Evolutionary conservation across 2,797 vertebrate species (phyloP), one percentile per base, ranked within the genome.

Genomic region (Characodon lateralis): DNA sequence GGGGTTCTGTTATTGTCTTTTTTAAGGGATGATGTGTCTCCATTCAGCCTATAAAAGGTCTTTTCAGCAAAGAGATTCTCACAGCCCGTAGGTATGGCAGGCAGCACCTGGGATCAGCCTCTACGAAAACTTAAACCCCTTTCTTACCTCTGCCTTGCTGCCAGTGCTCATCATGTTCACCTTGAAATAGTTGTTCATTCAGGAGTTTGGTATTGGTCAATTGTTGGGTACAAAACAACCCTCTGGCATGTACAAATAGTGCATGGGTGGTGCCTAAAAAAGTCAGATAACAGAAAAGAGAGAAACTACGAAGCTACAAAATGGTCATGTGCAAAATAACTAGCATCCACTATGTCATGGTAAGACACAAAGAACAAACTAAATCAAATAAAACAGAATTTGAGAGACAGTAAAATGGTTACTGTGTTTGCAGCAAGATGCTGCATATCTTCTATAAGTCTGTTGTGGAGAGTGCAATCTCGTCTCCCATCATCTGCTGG

Each of bases 21-120:
- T 94, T 91, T 35, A 93, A 87, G 46, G 88, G 87, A 90, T 75
- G 46, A 70, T 82, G 78, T 53, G 26, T 72, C 86, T 87, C 83
- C 82, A 89, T 90, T 87, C 84, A 72, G 80, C 73, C 86, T 87
- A 55, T 91, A 93, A 93, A 94, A 92, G 81, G 78, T 81, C 80
- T 86, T 71, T 69, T 48, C 72, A 65, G 78, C 71, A 78, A 72
- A 43, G 70, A 59, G 73, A 74, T 77, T 78, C 73, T 84, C 59
- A 66, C 71, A 83, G 86, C 87, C 88, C 43, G 61, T n/a, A 87
- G 83, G 76, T 74, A 79, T 82, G 78, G 83, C 66, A 28, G 2
- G 59, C 39, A 82, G 85, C 90, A 93, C 89, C 91, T 92, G 91
- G 89, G 74, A 70, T 68, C 78, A 68, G 78, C 73, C 70, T 61